phyloP scores from a whole-genome alignment of 2,888 invertebrate genomes.

The Lithophane socia region DNA sequence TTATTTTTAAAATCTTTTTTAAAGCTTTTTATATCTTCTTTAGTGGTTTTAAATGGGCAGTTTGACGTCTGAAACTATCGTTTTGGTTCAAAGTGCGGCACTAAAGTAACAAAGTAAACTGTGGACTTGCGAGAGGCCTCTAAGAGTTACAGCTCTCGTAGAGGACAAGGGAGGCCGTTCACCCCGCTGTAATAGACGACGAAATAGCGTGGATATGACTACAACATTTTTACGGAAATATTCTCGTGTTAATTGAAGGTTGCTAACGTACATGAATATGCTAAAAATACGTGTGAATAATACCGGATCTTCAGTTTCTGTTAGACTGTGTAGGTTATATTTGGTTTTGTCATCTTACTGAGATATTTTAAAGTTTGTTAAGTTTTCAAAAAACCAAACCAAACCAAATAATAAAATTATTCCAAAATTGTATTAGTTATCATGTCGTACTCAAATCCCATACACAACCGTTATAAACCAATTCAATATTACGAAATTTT shows the following conservation, averaged over 20 bases:
- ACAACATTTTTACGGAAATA: slow-evolving; percentile 45
- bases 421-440: background rate
- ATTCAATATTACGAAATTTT: background rate
- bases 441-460: background rate
- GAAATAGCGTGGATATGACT: slow-evolving; percentile 71
- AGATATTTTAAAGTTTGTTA: too few relatives aligned
- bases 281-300: slow-evolving; percentile 32
- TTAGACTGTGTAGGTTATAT: background rate
- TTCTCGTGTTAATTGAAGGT: slow-evolving; percentile 45
- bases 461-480: background rate
- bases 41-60: slow-evolving; percentile 47
- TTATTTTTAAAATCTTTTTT: slow-evolving; percentile 3
- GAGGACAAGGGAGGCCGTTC: slow-evolving; percentile 86
- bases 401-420: too few relatives aligned
- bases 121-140: slow-evolving; percentile 78
- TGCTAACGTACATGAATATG: slow-evolving; percentile 23
- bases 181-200: slow-evolving; percentile 76
- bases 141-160: slow-evolving; percentile 78
- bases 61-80: slow-evolving; percentile 64
- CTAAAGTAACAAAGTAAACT: slow-evolving; percentile 76
- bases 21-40: slow-evolving; percentile 17
- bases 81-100: slow-evolving; percentile 65
- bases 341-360: background rate
- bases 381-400: background rate
- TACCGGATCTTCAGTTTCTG: background rate